These are phyloP conservation scores for Drosophila gaucha DNA, from an alignment of 2,888 invertebrate genomes.

Conservation along the genomic window DNA sequence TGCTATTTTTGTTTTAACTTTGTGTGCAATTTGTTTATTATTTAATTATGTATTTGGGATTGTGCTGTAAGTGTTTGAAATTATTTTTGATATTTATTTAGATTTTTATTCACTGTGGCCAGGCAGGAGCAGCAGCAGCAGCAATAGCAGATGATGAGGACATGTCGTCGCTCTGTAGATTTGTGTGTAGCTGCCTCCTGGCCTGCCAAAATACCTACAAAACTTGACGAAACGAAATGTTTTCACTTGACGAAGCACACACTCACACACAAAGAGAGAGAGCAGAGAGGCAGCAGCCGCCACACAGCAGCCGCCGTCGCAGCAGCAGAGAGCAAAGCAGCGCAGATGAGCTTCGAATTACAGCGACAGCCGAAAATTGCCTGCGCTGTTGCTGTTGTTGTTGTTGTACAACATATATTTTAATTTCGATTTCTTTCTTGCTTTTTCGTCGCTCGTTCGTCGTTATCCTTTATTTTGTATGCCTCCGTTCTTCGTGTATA, in stretches of 20 bases:
- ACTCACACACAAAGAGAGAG: constrained; percentile 27
- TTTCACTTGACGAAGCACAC: constrained; percentile 70
- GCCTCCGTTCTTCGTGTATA: constrained; percentile 35
- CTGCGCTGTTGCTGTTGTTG: constrained; percentile 37
- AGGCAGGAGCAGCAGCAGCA: constrained; percentile 34
- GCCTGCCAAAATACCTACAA: constrained; percentile 74
- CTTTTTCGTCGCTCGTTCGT: constrained; percentile 59
- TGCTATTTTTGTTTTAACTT: constrained; percentile 9
- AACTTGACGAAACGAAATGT: constrained; percentile 76
- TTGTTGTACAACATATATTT: constrained; percentile 66
- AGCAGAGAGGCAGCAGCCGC: constrained; percentile 15
- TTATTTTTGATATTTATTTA: constrained; percentile 12
- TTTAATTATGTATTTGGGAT: not conserved
- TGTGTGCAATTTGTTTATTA: constrained; percentile 6
- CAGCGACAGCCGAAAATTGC: constrained; percentile 74
- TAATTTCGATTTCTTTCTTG: constrained; percentile 79
- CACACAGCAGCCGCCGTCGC: constrained; percentile 26
- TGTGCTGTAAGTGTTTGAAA: constrained; percentile 8
- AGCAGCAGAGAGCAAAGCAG: constrained; percentile 47
- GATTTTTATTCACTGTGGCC: constrained; percentile 39
- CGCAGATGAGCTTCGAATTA: constrained; percentile 72
- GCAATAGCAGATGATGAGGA: constrained; percentile 58
- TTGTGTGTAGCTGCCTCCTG: constrained; percentile 48
- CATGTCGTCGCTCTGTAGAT: constrained; percentile 54
- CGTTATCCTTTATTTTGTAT: constrained; percentile 73